A percentile compares a stretch with the other conserved stretches of the same genome.
Conservation (phyloP, 2,888 invertebrate genomes). For the Oconnorella tubifera region DNA sequence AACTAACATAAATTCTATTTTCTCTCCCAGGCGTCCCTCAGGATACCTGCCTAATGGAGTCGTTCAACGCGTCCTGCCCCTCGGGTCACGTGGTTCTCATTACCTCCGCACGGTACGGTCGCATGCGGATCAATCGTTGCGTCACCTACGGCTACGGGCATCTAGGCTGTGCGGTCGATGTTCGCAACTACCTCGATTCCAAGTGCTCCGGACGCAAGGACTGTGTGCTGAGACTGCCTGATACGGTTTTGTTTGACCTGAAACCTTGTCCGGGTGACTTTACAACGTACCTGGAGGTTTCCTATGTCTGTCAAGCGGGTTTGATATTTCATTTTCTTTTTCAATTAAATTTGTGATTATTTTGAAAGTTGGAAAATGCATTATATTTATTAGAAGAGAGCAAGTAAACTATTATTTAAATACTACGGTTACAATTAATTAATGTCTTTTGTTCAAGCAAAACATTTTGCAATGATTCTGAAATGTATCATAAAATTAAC, state of each 20-base stretch:
- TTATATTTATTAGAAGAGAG: too few species aligned
- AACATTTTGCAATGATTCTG: too few species aligned
- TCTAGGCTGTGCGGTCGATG: constrained; percentile 25
- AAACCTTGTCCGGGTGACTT: constrained; percentile 21
- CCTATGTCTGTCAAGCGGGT: constrained; percentile 19
- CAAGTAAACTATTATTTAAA: too few species aligned
- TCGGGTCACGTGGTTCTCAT: constrained; percentile 12
- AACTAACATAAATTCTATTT: too few species aligned
- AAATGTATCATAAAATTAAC: too few species aligned
- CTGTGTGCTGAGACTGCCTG: constrained; percentile 16
- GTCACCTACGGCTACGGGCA: constrained; percentile 8
- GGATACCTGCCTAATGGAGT: constrained; percentile 20
- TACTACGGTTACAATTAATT: too few species aligned
- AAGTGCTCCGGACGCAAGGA: constrained; percentile 19
- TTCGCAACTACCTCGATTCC: constrained; percentile 18
- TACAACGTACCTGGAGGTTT: constrained; percentile 18
- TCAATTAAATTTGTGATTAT: too few species aligned
- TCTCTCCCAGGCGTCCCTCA: background rate
- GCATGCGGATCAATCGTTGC: constrained; percentile 19
- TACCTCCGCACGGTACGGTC: constrained; percentile 17
- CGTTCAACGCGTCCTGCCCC: constrained; percentile 22
- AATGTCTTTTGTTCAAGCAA: too few species aligned
- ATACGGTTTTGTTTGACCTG: constrained; percentile 14
- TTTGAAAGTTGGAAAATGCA: too few species aligned
- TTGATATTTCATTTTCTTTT: too few species aligned